Conservation (phyloP, 1,140 invertebrate species). For the Camponotus vicinus region DNA sequence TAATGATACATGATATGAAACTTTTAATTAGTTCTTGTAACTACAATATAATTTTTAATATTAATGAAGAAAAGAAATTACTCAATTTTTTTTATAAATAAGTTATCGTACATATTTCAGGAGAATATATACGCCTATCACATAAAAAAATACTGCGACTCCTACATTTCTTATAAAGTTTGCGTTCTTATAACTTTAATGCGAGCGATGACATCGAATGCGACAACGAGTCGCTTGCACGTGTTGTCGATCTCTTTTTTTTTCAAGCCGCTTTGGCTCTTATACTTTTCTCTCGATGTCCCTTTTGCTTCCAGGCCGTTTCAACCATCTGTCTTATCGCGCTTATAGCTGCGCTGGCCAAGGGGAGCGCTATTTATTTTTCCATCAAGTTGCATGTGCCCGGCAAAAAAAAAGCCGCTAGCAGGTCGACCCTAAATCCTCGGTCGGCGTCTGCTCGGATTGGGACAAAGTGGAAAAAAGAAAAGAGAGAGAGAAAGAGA, state of each 20-base stretch:
- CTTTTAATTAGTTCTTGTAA: neutral
- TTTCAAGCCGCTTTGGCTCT: neutral
- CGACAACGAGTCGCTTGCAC: slow-evolving; percentile 29
- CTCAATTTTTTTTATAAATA: neutral
- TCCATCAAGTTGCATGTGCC: slow-evolving; percentile 42
- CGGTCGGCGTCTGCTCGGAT: slow-evolving; percentile 30
- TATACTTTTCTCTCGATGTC: slow-evolving; percentile 30
- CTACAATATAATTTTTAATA: neutral
- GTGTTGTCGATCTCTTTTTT: slow-evolving; percentile 33
- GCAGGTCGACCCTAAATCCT: slow-evolving; percentile 39
- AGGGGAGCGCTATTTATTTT: slow-evolving; percentile 69
- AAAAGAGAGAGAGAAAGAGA: slow-evolving; percentile 7
- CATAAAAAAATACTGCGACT: neutral
- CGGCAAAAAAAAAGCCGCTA: slow-evolving; percentile 34
- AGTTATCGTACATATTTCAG: no score
- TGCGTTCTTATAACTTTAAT: neutral
- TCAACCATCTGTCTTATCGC: slow-evolving; percentile 67
- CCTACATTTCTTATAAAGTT: neutral
- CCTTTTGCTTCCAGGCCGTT: slow-evolving; percentile 27
- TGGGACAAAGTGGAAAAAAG: neutral
- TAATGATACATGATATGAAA: neutral
- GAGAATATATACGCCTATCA: no score
- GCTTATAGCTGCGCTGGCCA: slow-evolving; percentile 15
- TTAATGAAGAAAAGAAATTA: neutral
- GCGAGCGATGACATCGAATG: neutral